Conservation (phyloP, 2,797 vertebrate species). For the Microcaecilia unicolor region DNA sequence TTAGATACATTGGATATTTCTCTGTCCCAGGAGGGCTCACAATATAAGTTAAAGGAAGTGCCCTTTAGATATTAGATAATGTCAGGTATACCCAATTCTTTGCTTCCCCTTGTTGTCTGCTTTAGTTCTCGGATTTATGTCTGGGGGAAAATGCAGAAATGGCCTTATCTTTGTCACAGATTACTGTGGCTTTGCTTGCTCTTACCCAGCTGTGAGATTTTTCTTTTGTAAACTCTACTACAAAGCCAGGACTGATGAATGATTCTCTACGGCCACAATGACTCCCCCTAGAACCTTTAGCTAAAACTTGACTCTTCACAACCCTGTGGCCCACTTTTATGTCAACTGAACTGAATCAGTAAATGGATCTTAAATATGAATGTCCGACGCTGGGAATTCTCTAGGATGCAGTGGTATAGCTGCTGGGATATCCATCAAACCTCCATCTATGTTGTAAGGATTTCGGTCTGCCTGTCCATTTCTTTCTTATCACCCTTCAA, state of each 20-base stretch:
- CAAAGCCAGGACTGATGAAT: conserved; percentile 45
- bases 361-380: no score
- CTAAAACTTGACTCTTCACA: conserved; percentile 21
- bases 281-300: conserved; percentile 30
- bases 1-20: no score
- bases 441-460: no score
- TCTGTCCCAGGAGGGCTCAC: no score
- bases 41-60: no score
- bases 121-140: conserved; percentile 50
- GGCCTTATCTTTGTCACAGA: conserved; percentile 54
- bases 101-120: conserved; percentile 49
- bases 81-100: conserved; percentile 37
- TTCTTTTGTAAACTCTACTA: conserved; percentile 44
- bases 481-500: no score
- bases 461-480: no score
- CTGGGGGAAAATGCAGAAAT: conserved; percentile 40
- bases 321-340: no score
- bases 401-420: no score
- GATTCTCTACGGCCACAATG: conserved; percentile 41
- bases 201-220: conserved; percentile 47
- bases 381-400: no score
- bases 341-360: no score
- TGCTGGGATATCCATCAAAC: no score
- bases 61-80: conserved; percentile 38
- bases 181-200: conserved; percentile 50